These are phyloP conservation scores for Brachypalpus laphriformis DNA, from an alignment of 2,888 invertebrate genomes.

Conservation along the genomic window DNA sequence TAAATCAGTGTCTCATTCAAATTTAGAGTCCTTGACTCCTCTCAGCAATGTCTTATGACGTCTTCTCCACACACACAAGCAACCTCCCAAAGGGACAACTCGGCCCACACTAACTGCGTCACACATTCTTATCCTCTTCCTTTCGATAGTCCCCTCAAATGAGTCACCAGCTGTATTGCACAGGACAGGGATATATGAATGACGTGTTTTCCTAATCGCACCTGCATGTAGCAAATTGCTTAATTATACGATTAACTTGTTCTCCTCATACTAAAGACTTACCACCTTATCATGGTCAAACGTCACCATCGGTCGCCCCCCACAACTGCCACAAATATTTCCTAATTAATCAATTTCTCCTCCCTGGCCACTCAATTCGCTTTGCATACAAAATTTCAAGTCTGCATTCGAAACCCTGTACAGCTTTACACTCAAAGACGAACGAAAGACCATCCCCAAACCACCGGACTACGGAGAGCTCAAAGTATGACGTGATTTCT, in stretches of 20 bases:
- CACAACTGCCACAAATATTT: neutral
- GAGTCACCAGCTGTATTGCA: constrained; percentile 16
- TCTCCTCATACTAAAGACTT: no score
- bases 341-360: constrained; percentile 25
- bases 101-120: constrained; percentile 11
- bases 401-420: neutral
- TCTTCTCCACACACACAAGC: neutral
- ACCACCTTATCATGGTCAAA: neutral
- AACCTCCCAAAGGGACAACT: neutral
- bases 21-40: neutral
- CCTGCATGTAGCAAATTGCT: constrained; percentile 5
- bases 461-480: neutral
- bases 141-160: neutral
- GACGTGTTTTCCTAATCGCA: neutral
- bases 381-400: neutral
- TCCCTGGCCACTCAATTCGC: neutral
- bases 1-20: neutral
- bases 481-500: constrained; percentile 30
- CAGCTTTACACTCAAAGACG: neutral
- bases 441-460: neutral
- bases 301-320: neutral
- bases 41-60: neutral
- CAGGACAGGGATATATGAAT: neutral
- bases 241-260: neutral
- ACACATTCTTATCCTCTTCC: neutral